Percentiles rank a stretch among this genome's conserved stretches.
Evolutionary conservation across 2,113 vertebrate species (phyloP).

Genomic region (Salvator merianae): DNA sequence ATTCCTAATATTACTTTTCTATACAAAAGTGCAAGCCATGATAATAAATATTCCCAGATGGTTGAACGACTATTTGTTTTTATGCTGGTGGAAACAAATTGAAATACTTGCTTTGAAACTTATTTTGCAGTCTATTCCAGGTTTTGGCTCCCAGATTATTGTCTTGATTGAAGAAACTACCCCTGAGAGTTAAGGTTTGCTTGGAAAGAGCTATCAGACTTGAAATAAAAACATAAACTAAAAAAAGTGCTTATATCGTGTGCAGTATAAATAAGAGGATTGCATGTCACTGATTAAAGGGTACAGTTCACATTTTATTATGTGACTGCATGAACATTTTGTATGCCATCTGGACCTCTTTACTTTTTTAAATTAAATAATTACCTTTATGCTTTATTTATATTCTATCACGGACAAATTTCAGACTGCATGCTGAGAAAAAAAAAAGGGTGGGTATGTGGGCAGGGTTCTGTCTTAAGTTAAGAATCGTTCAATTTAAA

Average conservation of each 20-base stretch:
- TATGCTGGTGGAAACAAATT: neutral
- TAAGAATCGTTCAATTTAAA: slow-evolving; percentile 78
- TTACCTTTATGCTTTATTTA: slow-evolving; percentile 63
- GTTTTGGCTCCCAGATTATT: slow-evolving; percentile 25
- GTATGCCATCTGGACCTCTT: slow-evolving; percentile 46
- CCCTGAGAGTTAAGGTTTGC: neutral
- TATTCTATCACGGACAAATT: slow-evolving; percentile 73
- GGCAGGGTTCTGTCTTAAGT: slow-evolving; percentile 59
- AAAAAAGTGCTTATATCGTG: neutral
- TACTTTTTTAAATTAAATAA: slow-evolving; percentile 69
- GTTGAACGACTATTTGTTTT: slow-evolving; percentile 19
- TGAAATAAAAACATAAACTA: neutral
- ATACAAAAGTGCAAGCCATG: neutral
- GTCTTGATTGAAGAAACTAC: neutral
- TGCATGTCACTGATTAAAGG: neutral
- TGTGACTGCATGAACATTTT: slow-evolving; percentile 17
- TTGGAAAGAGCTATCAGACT: neutral
- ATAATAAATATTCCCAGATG: neutral
- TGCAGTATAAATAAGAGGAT: neutral
- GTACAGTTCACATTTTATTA: slow-evolving; percentile 3
- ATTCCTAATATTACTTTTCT: slow-evolving; percentile 1
- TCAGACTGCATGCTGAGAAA: slow-evolving; percentile 75
- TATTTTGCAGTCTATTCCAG: neutral
- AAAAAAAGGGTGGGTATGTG: slow-evolving; percentile 59
- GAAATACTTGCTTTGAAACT: neutral